Evolutionary conservation across 2,113 vertebrate genomes (phyloP).

Genomic region (Alaudala cheleensis): DNA sequence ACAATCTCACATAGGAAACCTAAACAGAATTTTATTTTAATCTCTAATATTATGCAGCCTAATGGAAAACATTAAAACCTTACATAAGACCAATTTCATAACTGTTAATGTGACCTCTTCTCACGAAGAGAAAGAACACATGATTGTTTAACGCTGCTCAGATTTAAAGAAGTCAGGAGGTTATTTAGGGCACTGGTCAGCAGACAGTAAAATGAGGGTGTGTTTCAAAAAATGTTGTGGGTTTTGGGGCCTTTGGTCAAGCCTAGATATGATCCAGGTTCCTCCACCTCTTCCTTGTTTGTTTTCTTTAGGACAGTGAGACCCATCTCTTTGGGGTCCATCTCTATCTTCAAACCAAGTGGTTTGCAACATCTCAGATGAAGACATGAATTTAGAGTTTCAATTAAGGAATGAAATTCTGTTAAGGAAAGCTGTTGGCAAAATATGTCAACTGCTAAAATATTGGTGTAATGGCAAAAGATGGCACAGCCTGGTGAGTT

Average conservation of each 20-base stretch:
- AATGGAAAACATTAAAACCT: conserved; percentile 47
- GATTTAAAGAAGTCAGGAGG: neutral
- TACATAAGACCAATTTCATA: conserved; percentile 48
- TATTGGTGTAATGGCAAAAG: neutral
- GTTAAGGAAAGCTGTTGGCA: neutral
- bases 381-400: neutral
- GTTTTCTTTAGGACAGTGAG: neutral
- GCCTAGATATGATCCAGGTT: neutral
- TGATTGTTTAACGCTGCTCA: neutral
- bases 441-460: neutral
- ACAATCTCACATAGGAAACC: conserved; percentile 44
- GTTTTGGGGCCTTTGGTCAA: neutral
- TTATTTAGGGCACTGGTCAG: neutral
- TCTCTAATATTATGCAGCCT: conserved; percentile 38
- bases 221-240: neutral
- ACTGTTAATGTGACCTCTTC: conserved; percentile 39
- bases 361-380: neutral
- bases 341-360: neutral
- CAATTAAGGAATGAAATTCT: neutral
- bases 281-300: neutral
- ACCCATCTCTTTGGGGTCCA: neutral
- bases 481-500: neutral
- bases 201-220: neutral
- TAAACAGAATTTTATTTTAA: conserved; percentile 64
- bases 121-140: neutral